Evolutionary conservation across 2,888 invertebrate genomes (phyloP), one percentile per base, ranked within the genome.

Genomic region (Idaea straminata): DNA sequence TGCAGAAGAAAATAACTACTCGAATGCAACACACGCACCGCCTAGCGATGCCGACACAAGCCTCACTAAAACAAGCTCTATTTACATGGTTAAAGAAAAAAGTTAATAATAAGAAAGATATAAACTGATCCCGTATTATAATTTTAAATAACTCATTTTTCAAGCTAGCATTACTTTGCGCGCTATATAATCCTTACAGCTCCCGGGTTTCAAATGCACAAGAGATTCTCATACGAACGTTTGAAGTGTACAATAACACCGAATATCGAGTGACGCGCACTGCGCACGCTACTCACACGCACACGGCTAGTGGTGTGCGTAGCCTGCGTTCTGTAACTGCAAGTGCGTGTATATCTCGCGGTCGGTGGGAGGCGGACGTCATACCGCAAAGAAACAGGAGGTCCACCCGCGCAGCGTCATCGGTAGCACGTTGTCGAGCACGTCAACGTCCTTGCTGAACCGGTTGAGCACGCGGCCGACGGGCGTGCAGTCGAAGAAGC

Each of bases 401-500:
- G 94, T 93, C 95, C 96, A 96, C 77, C 95, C 95, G 81, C 96
- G 93, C 81, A 96, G 90, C 77, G 94, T 96, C 94, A 94, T 94
- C 63, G 96, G 96, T 84, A 96, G 93, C 80, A 94, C 93, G 85
- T 95, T 95, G 93, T 96, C 96, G 87, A 96, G 88, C 79, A 94
- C 93, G 85, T 96, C 96, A 75, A 96, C 89, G 86, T 96, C 96
- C 93, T 96, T 96, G 85, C 95, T 94, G 93, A 96, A 96, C 75
- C 96, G 94, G 93, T 96, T 96, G 88, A 96, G 94, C 84, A 96
- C 94, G 84, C 97, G 94, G 85, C 97, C 96, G 72, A 95, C 93
- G 70, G 97, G 96, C 79, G 96, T 97, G 77, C 96, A 95, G 90
- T 97, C 96, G 94, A 95, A 96, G 94, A 96, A 96, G 83, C 95